These are phyloP conservation scores for Chorisops tibialis DNA, from an alignment of 2,888 invertebrate species.

Conservation along the genomic window DNA sequence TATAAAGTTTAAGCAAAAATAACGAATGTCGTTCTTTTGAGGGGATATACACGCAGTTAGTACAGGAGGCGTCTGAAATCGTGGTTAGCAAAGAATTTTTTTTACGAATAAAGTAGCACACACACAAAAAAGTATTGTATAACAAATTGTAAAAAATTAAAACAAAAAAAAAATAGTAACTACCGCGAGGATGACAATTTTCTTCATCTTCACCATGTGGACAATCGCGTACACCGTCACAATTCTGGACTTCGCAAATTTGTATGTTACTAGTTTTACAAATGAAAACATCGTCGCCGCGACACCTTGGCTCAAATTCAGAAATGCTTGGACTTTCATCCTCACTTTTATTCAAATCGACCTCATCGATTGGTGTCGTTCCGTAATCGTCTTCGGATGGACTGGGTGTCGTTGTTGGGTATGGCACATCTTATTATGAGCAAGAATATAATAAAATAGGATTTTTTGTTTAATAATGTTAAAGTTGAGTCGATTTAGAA, in stretches of 20 bases:
- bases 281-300: conserved; percentile 44
- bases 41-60: no score
- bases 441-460: no score
- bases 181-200: conserved; percentile 38
- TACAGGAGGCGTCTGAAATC: no score
- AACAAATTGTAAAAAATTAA: no score
- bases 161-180: no score
- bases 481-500: no score
- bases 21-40: conserved; percentile 23
- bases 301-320: conserved; percentile 37
- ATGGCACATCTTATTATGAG: no score
- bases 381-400: conserved; percentile 31
- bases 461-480: no score
- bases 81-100: no score
- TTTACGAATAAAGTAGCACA: no score
- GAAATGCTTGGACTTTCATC: background rate
- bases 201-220: conserved; percentile 49
- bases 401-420: conserved; percentile 36
- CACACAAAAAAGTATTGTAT: no score
- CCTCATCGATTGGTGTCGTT: conserved; percentile 34
- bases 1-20: conserved; percentile 27
- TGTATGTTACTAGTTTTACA: conserved; percentile 39
- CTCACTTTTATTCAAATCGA: conserved; percentile 17
- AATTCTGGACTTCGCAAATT: conserved; percentile 46
- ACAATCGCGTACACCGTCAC: conserved; percentile 45